Evolutionary conservation across 2,888 invertebrate genomes (phyloP).

Genomic region (Athalia cordata): DNA sequence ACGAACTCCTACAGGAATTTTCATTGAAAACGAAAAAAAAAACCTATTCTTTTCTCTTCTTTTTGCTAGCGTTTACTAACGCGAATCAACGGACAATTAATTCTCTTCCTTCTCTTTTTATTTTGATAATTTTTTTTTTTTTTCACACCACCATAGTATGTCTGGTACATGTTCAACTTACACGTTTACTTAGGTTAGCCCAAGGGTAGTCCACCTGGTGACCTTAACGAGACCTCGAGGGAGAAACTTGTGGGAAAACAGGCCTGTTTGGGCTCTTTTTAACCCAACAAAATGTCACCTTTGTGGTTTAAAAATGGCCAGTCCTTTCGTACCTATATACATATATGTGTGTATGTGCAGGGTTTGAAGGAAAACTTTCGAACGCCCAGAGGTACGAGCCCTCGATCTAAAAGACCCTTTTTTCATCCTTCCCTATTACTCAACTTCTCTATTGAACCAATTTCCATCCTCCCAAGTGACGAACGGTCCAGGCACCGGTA

Average conservation of each 20-base stretch:
- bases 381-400: conserved; percentile 1
- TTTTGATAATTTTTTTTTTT: not conserved
- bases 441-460: conserved; percentile 17
- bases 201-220: conserved; percentile 11
- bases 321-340: not conserved
- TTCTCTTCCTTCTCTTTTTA: not conserved
- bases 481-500: conserved; percentile 4
- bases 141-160: not conserved
- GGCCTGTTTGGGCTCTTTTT: conserved; percentile 7
- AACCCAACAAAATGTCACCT: conserved; percentile 11
- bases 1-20: too few relatives aligned
- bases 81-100: not conserved
- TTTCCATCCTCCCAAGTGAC: conserved; percentile 19
- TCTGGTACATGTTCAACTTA: not conserved
- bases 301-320: not conserved
- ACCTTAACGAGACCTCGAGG: conserved; percentile 35
- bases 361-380: conserved; percentile 7
- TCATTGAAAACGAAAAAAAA: too few relatives aligned
- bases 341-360: not conserved
- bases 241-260: conserved; percentile 8
- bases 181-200: conserved; percentile 14
- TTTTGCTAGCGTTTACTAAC: too few relatives aligned
- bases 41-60: too few relatives aligned
- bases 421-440: conserved; percentile 15
- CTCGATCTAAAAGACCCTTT: conserved; percentile 2